Evolutionary conservation across 2,797 vertebrate genomes (phyloP), one percentile per base, ranked within the genome.

Genomic region (Nannoperca australis): DNA sequence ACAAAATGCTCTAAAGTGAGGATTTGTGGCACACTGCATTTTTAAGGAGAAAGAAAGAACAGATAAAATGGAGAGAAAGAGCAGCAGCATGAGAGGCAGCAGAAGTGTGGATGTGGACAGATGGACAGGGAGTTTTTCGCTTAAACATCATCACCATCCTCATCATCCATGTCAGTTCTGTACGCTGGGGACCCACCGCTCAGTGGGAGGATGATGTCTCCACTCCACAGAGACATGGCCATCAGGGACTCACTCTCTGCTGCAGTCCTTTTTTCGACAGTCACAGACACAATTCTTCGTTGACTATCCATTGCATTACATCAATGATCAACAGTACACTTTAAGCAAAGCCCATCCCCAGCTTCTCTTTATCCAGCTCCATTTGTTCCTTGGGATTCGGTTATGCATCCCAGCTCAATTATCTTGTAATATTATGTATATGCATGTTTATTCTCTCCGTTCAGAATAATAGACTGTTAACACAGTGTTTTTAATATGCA

Each of bases 401-500:
- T 42, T 75, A 82, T 77, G 76, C 79, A 85, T 91, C 88, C 88
- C 89, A 86, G 85, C 90, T 91, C 90, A 93, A 93, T 94, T 92
- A 94, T 88, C 85, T 89, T 68, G 81, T 91, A 91, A 90, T 84
- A 86, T 89, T 85, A 90, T 83, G 85, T 88, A 88, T 89, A 91
- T 87, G 90, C 81, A 78, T 92, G 87, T 91, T 88, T 91, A 86
- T 90, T 88, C 76, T 87, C 67, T 68, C 79, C 71, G 61, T 88
- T 93, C 61, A 78, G 78, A 84, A 77, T 89, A 89, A 93, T 88
- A 78, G 88, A 88, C 67, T 81, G 88, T 84, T 88, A 82, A 76
- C 42, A 68, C 70, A 45, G 75, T 85, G 89, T 91, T 93, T 93
- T 95, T 93, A 94, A 94, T 95, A 94, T 95, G 94, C 93, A 95